Percentiles rank a stretch among this genome's conserved stretches.
phyloP scores from a whole-genome alignment of 2,888 invertebrate species.

The Conus canariensis region DNA sequence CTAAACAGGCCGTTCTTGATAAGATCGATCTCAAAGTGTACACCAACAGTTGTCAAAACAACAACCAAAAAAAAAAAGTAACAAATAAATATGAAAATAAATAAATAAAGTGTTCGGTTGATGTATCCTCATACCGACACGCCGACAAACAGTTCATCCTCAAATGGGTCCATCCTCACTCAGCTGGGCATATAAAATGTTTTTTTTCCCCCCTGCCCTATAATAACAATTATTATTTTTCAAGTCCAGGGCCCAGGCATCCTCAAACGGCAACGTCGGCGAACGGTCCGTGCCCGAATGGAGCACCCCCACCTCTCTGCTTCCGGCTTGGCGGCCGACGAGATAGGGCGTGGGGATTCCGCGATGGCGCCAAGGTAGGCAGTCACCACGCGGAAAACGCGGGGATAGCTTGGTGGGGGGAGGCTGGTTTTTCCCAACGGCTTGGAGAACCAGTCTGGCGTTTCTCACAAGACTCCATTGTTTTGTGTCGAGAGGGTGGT shows the following conservation, averaged over 20 bases:
- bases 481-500: background rate
- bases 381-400: too few relatives aligned
- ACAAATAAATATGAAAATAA: background rate
- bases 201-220: background rate
- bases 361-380: too few relatives aligned
- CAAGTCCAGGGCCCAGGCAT: conserved; percentile 24
- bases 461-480: conserved; percentile 30
- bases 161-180: too few relatives aligned
- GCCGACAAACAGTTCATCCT: too few relatives aligned
- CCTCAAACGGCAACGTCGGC: background rate
- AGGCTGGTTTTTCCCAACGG: too few relatives aligned
- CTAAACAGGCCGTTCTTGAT: too few relatives aligned
- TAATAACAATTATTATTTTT: background rate
- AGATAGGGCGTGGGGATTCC: too few relatives aligned
- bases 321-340: too few relatives aligned
- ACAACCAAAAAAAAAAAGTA: background rate
- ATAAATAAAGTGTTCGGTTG: too few relatives aligned
- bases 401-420: too few relatives aligned
- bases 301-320: background rate
- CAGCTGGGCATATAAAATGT: background rate
- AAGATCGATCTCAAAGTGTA: background rate
- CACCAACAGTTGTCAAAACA: background rate
- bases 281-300: conserved; percentile 8
- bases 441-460: background rate
- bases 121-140: too few relatives aligned